These are phyloP conservation scores for Canis aureus DNA, from an alignment of 2,113 vertebrate species.

Conservation along the genomic window DNA sequence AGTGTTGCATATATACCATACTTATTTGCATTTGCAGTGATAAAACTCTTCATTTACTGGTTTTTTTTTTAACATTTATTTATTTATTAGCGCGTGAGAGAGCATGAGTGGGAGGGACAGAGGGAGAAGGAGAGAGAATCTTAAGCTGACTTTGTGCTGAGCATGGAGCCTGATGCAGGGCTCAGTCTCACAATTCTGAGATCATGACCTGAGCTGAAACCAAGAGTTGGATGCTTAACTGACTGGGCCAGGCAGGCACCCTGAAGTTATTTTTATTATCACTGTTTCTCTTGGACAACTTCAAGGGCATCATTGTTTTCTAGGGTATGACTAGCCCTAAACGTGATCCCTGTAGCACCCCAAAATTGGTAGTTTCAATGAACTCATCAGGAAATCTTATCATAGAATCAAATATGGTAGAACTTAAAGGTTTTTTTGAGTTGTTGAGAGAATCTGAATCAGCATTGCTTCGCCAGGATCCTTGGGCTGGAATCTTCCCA, in stretches of 20 bases:
- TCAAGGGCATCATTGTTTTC: background rate
- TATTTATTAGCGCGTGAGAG: background rate
- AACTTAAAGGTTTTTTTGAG: background rate
- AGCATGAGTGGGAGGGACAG: background rate
- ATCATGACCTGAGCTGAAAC: background rate
- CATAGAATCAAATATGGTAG: background rate
- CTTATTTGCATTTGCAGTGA: background rate
- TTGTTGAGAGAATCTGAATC: background rate
- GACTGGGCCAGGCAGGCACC: background rate
- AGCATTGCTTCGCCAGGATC: background rate
- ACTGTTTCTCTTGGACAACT: background rate
- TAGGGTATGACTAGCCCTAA: background rate
- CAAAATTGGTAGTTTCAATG: background rate
- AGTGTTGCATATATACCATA: background rate
- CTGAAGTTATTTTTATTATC: constrained; percentile 28
- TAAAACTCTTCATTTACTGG: background rate
- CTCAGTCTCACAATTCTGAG: background rate
- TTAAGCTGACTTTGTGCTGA: background rate
- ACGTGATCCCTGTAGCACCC: background rate
- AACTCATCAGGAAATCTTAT: background rate
- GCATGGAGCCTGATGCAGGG: background rate
- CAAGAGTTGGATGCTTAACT: background rate
- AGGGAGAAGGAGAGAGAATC: background rate
- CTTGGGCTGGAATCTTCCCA: background rate
- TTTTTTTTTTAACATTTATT: background rate